Evolutionary conservation across 2,113 vertebrate genomes (phyloP).

Genomic region (Paradoxurus hermaphroditus): DNA sequence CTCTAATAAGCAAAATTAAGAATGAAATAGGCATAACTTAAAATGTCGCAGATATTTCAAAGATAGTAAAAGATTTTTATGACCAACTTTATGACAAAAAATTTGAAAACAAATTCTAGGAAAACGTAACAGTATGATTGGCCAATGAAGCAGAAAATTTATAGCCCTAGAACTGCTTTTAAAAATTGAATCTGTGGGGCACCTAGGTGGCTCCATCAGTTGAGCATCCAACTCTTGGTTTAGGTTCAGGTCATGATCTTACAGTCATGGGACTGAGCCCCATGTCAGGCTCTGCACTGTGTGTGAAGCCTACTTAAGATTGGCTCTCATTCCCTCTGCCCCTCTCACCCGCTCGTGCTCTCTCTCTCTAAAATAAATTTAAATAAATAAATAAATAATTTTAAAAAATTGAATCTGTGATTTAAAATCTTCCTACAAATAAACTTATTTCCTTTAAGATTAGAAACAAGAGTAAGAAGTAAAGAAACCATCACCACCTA

Average conservation of each 20-base stretch:
- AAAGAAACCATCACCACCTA: neutral
- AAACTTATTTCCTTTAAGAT: neutral
- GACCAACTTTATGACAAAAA: neutral
- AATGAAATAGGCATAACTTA: neutral
- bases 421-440: neutral
- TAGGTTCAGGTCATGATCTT: too few species aligned
- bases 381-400: too few species aligned
- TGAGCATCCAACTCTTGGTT: too few species aligned
- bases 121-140: neutral
- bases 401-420: neutral
- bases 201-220: too few species aligned
- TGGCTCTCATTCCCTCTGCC: too few species aligned
- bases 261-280: too few species aligned
- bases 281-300: too few species aligned
- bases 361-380: too few species aligned
- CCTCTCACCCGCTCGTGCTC: too few species aligned
- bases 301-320: too few species aligned
- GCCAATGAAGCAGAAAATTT: neutral
- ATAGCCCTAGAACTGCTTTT: neutral
- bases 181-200: neutral
- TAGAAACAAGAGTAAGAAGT: neutral
- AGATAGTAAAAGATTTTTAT: slow-evolving; percentile 12
- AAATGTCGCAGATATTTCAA: neutral
- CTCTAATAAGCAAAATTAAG: neutral
- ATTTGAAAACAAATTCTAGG: slow-evolving; percentile 7